Percentiles rank a stretch among this genome's conserved stretches.
Conservation (phyloP, 2,113 vertebrate genomes). For the Vimba vimba region DNA sequence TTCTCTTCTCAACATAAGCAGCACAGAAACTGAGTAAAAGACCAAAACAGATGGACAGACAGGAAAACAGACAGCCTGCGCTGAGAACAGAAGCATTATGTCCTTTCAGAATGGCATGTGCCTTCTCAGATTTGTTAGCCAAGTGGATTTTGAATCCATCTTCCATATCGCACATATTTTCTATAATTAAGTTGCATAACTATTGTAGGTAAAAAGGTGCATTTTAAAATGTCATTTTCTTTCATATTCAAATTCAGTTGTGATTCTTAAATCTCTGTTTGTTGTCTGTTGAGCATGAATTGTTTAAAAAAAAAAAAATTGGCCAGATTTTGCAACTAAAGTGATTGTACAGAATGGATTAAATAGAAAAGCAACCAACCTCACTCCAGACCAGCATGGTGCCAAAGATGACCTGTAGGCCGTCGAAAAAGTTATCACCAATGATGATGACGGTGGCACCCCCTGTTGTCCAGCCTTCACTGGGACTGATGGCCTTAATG, state of each 20-base stretch:
- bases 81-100: neutral
- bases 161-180: neutral
- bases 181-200: neutral
- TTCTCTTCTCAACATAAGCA: slow-evolving; percentile 27
- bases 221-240: neutral
- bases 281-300: neutral
- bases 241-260: neutral
- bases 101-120: neutral
- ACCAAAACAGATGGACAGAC: slow-evolving; percentile 19
- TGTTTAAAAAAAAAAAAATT: no score
- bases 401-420: slow-evolving; percentile 80
- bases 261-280: neutral
- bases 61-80: slow-evolving; percentile 9
- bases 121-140: neutral
- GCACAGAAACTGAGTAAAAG: slow-evolving; percentile 2
- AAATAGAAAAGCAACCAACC: slow-evolving; percentile 62
- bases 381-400: slow-evolving; percentile 81
- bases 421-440: slow-evolving; percentile 80
- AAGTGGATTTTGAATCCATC: slow-evolving; percentile 8
- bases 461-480: slow-evolving; percentile 80
- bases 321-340: neutral
- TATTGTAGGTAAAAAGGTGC: neutral
- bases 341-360: neutral
- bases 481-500: slow-evolving; percentile 80
- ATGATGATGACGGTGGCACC: slow-evolving; percentile 81